These are phyloP conservation scores for Toxotes jaculatrix DNA, from an alignment of 2,113 vertebrate genomes.

Conservation along the genomic window DNA sequence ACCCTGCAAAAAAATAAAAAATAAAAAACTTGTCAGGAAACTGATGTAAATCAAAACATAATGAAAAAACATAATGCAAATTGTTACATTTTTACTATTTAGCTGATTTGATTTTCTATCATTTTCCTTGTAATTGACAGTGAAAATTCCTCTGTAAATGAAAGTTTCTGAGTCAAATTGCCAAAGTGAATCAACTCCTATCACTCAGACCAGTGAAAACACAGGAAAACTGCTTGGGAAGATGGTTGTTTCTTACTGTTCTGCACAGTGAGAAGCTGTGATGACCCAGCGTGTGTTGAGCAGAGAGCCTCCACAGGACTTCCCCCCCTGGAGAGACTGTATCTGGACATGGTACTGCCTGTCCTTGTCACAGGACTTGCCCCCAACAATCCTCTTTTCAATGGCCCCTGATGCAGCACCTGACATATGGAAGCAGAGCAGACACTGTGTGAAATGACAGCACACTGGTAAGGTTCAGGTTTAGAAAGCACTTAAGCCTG, in stretches of 20 bases:
- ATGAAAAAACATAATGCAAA: neutral
- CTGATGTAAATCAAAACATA: neutral
- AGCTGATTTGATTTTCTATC: neutral
- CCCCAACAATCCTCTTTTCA: slow-evolving; percentile 49
- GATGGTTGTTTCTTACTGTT: slow-evolving; percentile 32
- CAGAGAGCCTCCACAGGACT: slow-evolving; percentile 11
- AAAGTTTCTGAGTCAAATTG: neutral
- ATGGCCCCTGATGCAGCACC: slow-evolving; percentile 11
- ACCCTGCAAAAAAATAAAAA: neutral
- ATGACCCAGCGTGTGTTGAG: slow-evolving; percentile 56
- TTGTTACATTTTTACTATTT: neutral
- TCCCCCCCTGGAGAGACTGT: slow-evolving; percentile 2
- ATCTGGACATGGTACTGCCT: neutral
- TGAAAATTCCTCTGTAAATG: too few relatives aligned
- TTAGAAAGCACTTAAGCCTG: neutral
- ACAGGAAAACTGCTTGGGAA: neutral
- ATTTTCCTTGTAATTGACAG: neutral
- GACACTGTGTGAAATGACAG: neutral
- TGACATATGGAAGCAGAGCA: neutral
- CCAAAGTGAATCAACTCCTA: neutral
- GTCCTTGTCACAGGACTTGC: neutral
- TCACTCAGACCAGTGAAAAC: neutral
- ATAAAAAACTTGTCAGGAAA: neutral
- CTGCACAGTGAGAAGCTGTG: slow-evolving; percentile 55
- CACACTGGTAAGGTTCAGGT: neutral